These are phyloP conservation scores for Charaxes varanes DNA, from an alignment of 1,140 invertebrate species.

Conservation along the genomic window DNA sequence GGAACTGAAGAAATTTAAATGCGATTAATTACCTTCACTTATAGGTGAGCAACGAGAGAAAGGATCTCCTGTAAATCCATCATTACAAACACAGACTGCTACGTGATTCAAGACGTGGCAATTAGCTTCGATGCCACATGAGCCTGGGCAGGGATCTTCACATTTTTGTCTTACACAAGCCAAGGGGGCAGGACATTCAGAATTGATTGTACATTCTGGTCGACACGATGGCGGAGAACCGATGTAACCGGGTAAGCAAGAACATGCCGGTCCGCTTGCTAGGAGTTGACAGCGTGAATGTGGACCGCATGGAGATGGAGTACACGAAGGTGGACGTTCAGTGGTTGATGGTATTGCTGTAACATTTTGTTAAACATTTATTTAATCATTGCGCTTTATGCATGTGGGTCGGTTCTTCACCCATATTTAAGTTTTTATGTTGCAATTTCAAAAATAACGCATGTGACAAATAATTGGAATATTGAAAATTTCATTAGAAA, in stretches of 20 bases:
- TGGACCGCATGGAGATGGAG: slow-evolving; percentile 86
- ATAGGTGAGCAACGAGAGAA: slow-evolving; percentile 80
- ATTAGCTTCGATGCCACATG: slow-evolving; percentile 83
- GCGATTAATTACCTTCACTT: slow-evolving; percentile 45
- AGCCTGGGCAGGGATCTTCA: slow-evolving; percentile 83
- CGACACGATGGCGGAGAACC: slow-evolving; percentile 85
- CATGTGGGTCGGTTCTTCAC: too few relatives aligned
- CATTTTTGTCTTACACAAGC: slow-evolving; percentile 84
- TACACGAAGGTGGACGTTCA: slow-evolving; percentile 81
- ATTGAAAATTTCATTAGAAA: too few relatives aligned
- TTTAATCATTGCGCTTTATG: background rate
- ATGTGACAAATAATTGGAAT: too few relatives aligned
- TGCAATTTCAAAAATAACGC: too few relatives aligned
- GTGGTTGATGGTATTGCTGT: slow-evolving; percentile 65
- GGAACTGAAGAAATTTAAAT: background rate
- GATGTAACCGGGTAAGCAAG: slow-evolving; percentile 83
- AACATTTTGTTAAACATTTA: slow-evolving; percentile 18
- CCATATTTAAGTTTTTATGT: too few relatives aligned
- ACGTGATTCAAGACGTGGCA: slow-evolving; percentile 84
- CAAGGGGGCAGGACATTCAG: slow-evolving; percentile 81
- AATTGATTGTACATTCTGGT: slow-evolving; percentile 83
- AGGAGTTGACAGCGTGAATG: slow-evolving; percentile 86
- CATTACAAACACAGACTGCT: slow-evolving; percentile 83
- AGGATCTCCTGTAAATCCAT: slow-evolving; percentile 84
- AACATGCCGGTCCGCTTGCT: slow-evolving; percentile 82